A percentile compares a stretch with the other conserved stretches of the same genome.
Evolutionary conservation across 2,888 invertebrate genomes (phyloP).

Genomic region (Drosophila cognata): DNA sequence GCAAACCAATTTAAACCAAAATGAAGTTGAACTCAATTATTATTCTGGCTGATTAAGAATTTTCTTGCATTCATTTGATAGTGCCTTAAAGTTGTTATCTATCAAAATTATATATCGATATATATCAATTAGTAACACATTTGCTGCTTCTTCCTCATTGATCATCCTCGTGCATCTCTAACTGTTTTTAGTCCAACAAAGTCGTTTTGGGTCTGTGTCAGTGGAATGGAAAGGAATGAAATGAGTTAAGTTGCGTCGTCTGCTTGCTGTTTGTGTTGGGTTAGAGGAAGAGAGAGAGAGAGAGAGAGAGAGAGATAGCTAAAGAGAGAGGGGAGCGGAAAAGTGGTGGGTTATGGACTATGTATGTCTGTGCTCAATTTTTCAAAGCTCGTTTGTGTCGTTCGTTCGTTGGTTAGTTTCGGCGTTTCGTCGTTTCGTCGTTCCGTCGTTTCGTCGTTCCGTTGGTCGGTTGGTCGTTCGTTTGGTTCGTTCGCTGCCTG

Average conservation of each 20-base stretch:
- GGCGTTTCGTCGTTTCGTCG: not conserved
- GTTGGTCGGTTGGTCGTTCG: conserved; percentile 12
- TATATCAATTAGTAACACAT: not conserved
- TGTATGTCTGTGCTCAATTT: conserved; percentile 66
- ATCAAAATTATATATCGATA: conserved; percentile 2
- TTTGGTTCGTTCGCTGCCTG: conserved; percentile 43
- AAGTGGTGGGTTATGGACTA: not conserved
- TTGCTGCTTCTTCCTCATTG: not conserved
- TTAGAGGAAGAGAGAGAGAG: not conserved
- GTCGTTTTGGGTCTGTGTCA: conserved; percentile 6
- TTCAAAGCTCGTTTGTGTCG: conserved; percentile 77
- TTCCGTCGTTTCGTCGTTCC: not conserved
- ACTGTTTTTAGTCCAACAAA: conserved; percentile 7
- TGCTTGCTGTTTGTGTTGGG: conserved; percentile 5
- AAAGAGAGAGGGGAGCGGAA: not conserved
- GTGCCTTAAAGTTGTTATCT: not conserved
- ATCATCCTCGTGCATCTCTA: conserved; percentile 26
- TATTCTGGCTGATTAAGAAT: not conserved
- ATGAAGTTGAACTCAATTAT: not conserved
- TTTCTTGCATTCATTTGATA: not conserved
- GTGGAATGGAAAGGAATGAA: conserved; percentile 7
- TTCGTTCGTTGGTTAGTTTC: conserved; percentile 35
- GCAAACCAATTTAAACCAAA: not conserved
- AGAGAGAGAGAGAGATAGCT: not conserved
- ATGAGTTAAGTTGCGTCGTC: conserved; percentile 9